phyloP scores from a whole-genome alignment of 1,140 invertebrate genomes.

The Macrobrachium rosenbergii region DNA sequence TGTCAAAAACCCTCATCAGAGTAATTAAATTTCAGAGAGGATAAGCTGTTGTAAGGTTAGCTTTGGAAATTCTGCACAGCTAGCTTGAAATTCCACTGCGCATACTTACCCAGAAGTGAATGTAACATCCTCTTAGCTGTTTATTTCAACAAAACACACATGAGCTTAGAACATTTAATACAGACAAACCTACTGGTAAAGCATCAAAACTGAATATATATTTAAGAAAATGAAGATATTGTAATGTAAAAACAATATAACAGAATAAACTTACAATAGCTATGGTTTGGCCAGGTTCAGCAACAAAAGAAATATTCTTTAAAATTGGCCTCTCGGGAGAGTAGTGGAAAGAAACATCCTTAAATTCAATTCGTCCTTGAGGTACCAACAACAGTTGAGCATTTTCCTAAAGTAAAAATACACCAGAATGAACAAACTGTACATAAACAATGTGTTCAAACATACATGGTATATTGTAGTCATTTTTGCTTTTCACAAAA shows the following conservation, averaged over 20 bases:
- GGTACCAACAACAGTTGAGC: constrained; percentile 81
- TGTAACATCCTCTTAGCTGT: too few species aligned
- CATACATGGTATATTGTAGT: not conserved
- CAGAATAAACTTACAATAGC: constrained; percentile 82
- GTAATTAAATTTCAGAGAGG: too few species aligned
- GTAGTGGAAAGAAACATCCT: constrained; percentile 91
- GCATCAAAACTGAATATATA: too few species aligned
- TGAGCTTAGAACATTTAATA: too few species aligned
- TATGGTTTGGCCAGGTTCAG: constrained; percentile 90
- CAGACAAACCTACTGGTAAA: too few species aligned
- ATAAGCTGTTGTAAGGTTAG: too few species aligned
- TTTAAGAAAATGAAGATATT: not conserved
- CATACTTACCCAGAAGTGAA: too few species aligned
- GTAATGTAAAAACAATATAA: not conserved
- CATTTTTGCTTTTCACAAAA: too few species aligned
- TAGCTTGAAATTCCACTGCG: too few species aligned
- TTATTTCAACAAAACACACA: too few species aligned
- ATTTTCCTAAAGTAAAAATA: constrained; percentile 73
- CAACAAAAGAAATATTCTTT: constrained; percentile 86
- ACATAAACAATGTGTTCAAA: not conserved
- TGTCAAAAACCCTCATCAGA: too few species aligned
- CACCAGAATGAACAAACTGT: not conserved
- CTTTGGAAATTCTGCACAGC: too few species aligned
- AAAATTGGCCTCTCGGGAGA: constrained; percentile 84
- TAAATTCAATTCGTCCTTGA: constrained; percentile 87